These are phyloP conservation scores for Aphodius sticticus DNA, from an alignment of 2,888 invertebrate species.

Conservation along the genomic window DNA sequence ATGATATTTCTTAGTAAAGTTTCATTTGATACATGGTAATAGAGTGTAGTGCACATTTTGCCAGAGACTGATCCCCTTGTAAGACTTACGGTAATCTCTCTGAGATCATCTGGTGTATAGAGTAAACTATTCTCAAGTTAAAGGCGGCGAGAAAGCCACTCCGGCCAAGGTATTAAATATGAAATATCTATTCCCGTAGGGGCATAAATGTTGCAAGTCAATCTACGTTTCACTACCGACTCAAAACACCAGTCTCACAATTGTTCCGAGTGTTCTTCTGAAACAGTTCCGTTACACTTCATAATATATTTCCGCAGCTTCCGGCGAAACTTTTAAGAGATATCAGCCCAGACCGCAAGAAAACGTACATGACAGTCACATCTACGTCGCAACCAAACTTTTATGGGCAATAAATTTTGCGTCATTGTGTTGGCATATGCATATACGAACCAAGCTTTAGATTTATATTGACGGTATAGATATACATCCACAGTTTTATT, in stretches of 20 bases:
- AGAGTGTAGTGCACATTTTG: no score
- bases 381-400: neutral
- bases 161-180: neutral
- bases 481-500: neutral
- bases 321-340: neutral
- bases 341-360: neutral
- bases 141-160: neutral
- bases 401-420: neutral
- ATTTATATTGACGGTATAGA: neutral
- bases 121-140: neutral
- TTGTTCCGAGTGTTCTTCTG: neutral
- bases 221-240: neutral
- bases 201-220: constrained; percentile 4
- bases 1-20: no score
- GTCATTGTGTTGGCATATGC: constrained; percentile 4
- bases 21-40: no score
- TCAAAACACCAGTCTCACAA: neutral
- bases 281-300: neutral
- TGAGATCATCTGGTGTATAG: neutral
- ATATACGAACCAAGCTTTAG: neutral
- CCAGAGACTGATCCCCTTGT: neutral
- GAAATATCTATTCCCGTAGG: neutral
- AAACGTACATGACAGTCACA: neutral
- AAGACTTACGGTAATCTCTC: neutral
- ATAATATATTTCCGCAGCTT: neutral